A percentile compares a stretch with the other conserved stretches of the same genome.
phyloP scores from a whole-genome alignment of 2,113 vertebrate genomes.

The Petrocephalus microphthalmus region DNA sequence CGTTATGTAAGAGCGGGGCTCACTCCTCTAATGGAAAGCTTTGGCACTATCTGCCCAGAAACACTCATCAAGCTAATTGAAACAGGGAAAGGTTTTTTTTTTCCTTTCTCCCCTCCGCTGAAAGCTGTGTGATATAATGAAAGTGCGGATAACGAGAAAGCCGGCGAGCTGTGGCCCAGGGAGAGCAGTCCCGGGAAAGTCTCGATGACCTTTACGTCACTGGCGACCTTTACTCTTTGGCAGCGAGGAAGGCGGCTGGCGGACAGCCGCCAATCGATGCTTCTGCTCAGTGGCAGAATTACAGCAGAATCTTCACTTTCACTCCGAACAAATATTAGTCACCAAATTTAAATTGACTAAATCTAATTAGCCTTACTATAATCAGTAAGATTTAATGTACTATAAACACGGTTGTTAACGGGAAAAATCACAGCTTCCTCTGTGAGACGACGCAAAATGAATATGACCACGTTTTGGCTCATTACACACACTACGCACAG shows the following conservation, averaged over 20 bases:
- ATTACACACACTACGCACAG: background rate
- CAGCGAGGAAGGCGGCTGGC: constrained; percentile 21
- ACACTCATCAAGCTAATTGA: constrained; percentile 27
- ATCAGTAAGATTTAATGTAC: constrained; percentile 2
- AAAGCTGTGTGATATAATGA: constrained; percentile 11
- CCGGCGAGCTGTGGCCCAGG: background rate
- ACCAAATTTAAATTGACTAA: background rate
- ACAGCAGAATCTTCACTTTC: constrained; percentile 33
- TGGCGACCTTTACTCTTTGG: constrained; percentile 28
- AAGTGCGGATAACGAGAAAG: background rate
- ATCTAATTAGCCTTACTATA: background rate
- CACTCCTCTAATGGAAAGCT: constrained; percentile 16
- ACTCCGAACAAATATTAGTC: background rate
- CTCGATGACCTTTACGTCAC: constrained; percentile 38
- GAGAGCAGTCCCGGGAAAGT: constrained; percentile 22
- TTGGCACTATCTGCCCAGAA: background rate
- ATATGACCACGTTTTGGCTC: background rate
- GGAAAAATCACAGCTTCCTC: background rate
- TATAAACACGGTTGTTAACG: constrained; percentile 10
- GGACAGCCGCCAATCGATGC: constrained; percentile 27
- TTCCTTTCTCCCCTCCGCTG: background rate
- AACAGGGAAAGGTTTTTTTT: constrained; percentile 17
- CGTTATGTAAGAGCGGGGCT: background rate
- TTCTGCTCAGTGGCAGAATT: constrained; percentile 26
- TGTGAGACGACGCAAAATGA: background rate